Conservation (phyloP, 2,113 vertebrate genomes). For the Zosterops japonicus region DNA sequence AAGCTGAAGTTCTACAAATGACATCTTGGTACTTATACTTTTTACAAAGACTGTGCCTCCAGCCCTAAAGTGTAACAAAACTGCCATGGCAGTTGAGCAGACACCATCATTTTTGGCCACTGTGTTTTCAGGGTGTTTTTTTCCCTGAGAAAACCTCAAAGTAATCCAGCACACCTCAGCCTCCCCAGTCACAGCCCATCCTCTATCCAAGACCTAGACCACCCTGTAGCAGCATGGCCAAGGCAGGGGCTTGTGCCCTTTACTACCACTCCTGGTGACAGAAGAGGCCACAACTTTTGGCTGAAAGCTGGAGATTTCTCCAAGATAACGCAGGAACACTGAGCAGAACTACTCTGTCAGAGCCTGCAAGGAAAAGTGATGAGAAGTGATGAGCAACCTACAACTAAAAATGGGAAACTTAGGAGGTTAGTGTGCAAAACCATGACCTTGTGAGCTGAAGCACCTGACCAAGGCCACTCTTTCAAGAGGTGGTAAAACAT, state of each 20-base stretch:
- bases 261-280: not conserved
- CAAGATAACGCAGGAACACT: not conserved
- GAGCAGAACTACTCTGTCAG: not conserved
- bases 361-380: accelerated
- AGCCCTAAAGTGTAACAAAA: not conserved
- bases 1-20: not conserved
- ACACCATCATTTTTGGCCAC: not conserved
- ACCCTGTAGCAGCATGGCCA: accelerated
- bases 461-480: not conserved
- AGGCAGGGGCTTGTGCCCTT: not conserved
- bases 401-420: not conserved
- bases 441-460: not conserved
- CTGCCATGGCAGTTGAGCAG: not conserved
- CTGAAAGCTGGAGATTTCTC: not conserved
- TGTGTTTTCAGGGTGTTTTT: not conserved
- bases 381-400: not conserved
- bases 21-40: not conserved
- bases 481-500: not conserved
- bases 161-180: not conserved
- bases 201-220: not conserved
- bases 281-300: not conserved
- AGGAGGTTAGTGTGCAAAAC: not conserved
- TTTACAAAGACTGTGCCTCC: not conserved
- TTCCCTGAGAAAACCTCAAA: not conserved
- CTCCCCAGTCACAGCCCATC: not conserved